phyloP scores from a whole-genome alignment of 2,888 invertebrate genomes.

The Pristionchus mayeri region DNA sequence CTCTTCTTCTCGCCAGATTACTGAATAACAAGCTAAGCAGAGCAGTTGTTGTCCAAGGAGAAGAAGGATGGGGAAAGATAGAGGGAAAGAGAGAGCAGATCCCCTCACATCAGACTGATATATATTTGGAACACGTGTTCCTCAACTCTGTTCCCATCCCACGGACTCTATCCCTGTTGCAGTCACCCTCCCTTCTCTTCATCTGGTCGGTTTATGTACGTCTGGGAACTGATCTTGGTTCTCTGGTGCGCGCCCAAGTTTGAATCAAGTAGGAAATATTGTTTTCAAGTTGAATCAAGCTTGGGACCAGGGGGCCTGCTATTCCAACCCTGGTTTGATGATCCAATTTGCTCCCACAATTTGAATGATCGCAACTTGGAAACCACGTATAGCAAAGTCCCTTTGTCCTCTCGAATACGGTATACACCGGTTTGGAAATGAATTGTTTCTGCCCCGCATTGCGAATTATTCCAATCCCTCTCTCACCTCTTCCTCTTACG shows the following conservation, averaged over 20 bases:
- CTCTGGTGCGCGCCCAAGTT: not conserved
- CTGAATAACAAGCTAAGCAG: slow-evolving; percentile 16
- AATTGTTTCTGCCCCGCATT: not conserved
- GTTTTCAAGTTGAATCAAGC: too few species aligned
- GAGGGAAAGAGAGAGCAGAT: not conserved
- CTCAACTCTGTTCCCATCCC: not conserved
- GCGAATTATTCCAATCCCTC: slow-evolving; percentile 20
- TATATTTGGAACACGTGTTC: not conserved
- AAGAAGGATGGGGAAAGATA: not conserved
- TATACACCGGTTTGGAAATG: slow-evolving; percentile 1
- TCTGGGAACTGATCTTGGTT: not conserved
- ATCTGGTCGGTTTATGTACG: not conserved
- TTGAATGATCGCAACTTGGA: too few species aligned
- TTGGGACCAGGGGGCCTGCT: too few species aligned
- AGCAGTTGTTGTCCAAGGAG: slow-evolving; percentile 34
- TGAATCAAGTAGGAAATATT: too few species aligned
- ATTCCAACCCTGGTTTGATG: too few species aligned
- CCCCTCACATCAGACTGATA: not conserved
- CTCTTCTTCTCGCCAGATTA: slow-evolving; percentile 35
- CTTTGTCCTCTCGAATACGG: not conserved
- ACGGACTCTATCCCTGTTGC: not conserved
- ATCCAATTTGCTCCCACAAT: too few species aligned
- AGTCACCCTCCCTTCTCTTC: not conserved
- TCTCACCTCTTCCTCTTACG: slow-evolving; percentile 17
- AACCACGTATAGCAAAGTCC: too few species aligned